Base-by-base conservation (phyloP, 2,888 invertebrate species). In the Schrankia costaestrigalis region DNA sequence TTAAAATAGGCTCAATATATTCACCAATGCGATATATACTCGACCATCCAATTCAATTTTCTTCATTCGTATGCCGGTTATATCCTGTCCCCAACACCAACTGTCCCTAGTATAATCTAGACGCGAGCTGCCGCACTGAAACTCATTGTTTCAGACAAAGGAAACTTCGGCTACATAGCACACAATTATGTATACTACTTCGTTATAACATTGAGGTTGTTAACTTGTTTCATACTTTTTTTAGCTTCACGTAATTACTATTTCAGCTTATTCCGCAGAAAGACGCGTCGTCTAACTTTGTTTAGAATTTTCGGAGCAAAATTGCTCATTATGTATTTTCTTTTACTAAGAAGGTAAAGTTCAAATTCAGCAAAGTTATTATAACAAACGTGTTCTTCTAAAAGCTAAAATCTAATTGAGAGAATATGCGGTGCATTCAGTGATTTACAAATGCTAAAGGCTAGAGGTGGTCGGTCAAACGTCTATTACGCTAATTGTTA, bases 401-500 rank as follows among this genome's bases (percentile, higher is more conserved):
- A 4, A 27, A 41, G 28, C 31, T 21, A 25, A 35, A 46, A 40
- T 47, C 24, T 38, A 46, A 46, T 50, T 36, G 32, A 40, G 40
- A 31, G 26, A 14, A 24, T 36, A 31, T 35, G 18, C 41, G 27
- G 42, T 43, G 34, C 41, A 35, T 33, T 39, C 30, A 42, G 48
- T 46, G 52, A 58, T 59, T 57, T 46, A 45, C 37, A 61, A 56
- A 46, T 41, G 40, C 44, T 40, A 44, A 47, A 41, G 39, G 31
- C 26, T 29, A 48, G 34, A 40, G 45, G 51, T 44, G 49, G 60
- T 35, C 51, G 61, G 63, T 64, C 65, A 63, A 68, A 67, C 59
- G 63, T 66, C 67, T 71, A 72, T 75, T 71, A 71, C 53, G 57
- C 62, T 72, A 73, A 76, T 76, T 76, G 71, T 62, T 62, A 60